Conservation (phyloP, 2,797 vertebrate genomes). For the Natrix natrix region DNA sequence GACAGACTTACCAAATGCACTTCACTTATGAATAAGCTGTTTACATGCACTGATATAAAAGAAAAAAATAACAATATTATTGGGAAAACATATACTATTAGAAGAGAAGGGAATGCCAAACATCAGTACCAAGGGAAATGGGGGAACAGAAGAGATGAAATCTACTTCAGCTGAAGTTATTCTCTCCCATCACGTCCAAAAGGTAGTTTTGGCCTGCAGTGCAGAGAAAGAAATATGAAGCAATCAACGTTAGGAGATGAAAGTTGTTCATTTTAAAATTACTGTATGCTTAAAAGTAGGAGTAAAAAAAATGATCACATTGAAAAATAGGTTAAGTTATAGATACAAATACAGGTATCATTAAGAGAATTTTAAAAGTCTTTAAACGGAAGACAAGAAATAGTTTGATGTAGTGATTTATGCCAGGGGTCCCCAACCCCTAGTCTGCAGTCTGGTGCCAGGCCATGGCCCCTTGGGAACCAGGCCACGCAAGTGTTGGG, state of each 20-base stretch:
- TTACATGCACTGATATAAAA: neutral
- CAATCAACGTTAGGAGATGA: neutral
- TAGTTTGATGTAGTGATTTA: neutral
- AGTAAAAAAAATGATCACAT: neutral
- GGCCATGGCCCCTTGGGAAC: neutral
- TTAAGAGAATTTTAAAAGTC: neutral
- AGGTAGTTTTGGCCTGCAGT: slow-evolving; percentile 11
- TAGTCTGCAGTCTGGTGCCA: neutral
- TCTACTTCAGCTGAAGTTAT: neutral
- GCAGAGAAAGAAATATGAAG: neutral
- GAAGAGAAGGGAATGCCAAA: neutral
- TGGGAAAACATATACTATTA: neutral
- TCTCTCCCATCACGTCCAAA: slow-evolving; percentile 3
- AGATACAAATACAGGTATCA: neutral
- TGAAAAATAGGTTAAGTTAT: neutral
- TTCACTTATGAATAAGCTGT: neutral
- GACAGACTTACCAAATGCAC: neutral
- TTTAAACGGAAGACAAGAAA: neutral
- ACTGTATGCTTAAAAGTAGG: neutral
- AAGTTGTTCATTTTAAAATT: neutral
- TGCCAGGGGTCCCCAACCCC: neutral
- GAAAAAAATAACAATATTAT: neutral
- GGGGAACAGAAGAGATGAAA: neutral
- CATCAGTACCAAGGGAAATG: neutral
- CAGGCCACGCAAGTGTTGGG: neutral